phyloP scores from a whole-genome alignment of 1,140 invertebrate species.

The Probaryconus sp. region DNA sequence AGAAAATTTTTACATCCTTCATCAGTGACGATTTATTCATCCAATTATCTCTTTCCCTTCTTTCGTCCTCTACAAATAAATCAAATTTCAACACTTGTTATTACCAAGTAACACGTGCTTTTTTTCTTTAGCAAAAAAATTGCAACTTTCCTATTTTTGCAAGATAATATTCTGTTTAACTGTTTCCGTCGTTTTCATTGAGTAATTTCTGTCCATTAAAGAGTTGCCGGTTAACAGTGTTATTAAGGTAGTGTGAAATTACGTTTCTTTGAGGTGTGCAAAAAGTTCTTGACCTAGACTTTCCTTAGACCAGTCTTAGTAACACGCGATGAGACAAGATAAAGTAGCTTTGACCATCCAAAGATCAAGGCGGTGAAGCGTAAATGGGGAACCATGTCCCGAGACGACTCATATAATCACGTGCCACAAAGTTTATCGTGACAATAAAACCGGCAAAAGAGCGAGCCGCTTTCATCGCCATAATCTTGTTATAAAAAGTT shows the following conservation, averaged over 20 bases:
- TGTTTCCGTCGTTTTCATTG: too few species aligned
- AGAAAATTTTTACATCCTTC: too few species aligned
- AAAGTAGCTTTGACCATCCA: slow-evolving; percentile 41
- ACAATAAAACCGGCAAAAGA: slow-evolving; percentile 41
- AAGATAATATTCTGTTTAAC: too few species aligned
- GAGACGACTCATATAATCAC: slow-evolving; percentile 40
- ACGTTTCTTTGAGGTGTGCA: slow-evolving; percentile 18
- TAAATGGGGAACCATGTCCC: slow-evolving; percentile 36
- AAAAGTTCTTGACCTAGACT: slow-evolving; percentile 51
- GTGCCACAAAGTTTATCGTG: slow-evolving; percentile 42
- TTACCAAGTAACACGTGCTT: too few species aligned
- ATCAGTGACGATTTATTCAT: too few species aligned
- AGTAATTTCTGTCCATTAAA: slow-evolving; percentile 6
- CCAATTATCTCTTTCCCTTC: too few species aligned
- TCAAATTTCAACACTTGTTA: too few species aligned
- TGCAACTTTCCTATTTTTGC: too few species aligned
- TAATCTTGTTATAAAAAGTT: slow-evolving; percentile 35
- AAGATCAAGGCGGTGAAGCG: slow-evolving; percentile 46
- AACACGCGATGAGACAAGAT: slow-evolving; percentile 35
- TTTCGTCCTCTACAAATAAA: too few species aligned
- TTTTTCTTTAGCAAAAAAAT: too few species aligned
- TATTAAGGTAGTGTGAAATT: slow-evolving; percentile 26
- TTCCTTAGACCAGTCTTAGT: slow-evolving; percentile 19
- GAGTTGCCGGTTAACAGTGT: not conserved
- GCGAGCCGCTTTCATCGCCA: slow-evolving; percentile 31